Percentiles rank a stretch among this genome's conserved stretches.
These are phyloP conservation scores for Pachycephus smyrnensis DNA, from an alignment of 2,888 invertebrate species.

Conservation along the genomic window DNA sequence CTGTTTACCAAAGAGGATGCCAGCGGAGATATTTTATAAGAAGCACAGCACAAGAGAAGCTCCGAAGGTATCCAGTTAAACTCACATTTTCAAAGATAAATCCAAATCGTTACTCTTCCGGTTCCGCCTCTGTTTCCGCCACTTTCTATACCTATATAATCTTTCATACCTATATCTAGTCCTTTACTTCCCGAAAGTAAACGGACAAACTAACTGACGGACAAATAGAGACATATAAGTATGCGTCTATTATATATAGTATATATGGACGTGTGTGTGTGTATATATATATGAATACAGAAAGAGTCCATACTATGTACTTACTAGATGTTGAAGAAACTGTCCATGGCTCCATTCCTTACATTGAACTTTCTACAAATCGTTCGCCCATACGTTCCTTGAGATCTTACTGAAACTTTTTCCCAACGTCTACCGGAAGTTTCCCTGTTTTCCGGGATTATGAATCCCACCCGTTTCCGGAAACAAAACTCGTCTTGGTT, in stretches of 20 bases:
- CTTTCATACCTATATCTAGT: background rate
- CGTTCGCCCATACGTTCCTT: background rate
- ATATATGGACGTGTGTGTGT: no score
- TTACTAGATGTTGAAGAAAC: background rate
- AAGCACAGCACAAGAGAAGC: background rate
- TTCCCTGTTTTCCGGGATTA: background rate
- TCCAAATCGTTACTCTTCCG: background rate
- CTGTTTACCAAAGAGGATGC: slow-evolving; percentile 38
- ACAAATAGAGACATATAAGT: background rate
- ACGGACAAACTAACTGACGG: background rate
- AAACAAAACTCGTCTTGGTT: background rate
- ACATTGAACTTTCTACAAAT: background rate
- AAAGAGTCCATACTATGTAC: background rate
- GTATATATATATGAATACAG: background rate
- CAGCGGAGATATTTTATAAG: slow-evolving; percentile 42
- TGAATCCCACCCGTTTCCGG: background rate
- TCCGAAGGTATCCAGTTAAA: background rate
- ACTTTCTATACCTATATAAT: background rate
- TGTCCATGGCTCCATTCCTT: background rate
- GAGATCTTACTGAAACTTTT: background rate
- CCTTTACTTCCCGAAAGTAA: background rate
- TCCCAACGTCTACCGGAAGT: background rate
- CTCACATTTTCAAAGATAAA: slow-evolving; percentile 16
- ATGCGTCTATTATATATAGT: background rate
- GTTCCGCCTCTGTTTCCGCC: background rate